Evolutionary conservation across 2,113 vertebrate species (phyloP).

Genomic region (Ramphastos sulfuratus): DNA sequence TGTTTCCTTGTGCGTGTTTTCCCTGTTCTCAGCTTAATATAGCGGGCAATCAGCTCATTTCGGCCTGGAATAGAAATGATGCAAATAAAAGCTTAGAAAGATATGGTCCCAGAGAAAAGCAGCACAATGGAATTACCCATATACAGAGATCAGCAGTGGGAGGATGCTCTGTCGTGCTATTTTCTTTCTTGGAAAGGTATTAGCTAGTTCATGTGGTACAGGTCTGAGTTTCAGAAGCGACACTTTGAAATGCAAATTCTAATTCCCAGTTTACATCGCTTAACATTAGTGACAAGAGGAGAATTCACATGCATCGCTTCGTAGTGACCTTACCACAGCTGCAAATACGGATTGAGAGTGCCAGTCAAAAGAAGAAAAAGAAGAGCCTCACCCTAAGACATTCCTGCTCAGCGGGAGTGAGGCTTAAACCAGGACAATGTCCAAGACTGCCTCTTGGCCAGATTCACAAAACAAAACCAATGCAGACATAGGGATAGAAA

Average conservation of each 20-base stretch:
- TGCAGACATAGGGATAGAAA: neutral
- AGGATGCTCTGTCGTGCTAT: neutral
- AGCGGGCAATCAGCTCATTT: constrained; percentile 94
- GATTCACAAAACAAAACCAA: neutral
- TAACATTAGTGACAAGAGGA: neutral
- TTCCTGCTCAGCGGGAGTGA: neutral
- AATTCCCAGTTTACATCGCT: neutral
- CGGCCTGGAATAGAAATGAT: constrained; percentile 79
- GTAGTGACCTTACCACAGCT: neutral
- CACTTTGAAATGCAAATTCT: neutral
- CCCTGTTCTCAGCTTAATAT: constrained; percentile 95
- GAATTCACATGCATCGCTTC: neutral
- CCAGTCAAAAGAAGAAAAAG: neutral
- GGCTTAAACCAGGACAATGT: neutral
- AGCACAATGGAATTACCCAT: neutral
- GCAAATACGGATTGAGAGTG: neutral
- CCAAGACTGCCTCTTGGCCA: neutral
- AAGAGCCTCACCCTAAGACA: neutral
- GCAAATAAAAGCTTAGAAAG: neutral
- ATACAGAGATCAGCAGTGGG: neutral
- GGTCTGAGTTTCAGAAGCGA: neutral
- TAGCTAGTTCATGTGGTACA: neutral
- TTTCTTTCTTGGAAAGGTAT: neutral
- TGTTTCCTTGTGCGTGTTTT: constrained; percentile 97
- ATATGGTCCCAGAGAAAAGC: neutral